These are phyloP conservation scores for Erinaceus europaeus DNA, from an alignment of 2,113 vertebrate species.

Conservation along the genomic window DNA sequence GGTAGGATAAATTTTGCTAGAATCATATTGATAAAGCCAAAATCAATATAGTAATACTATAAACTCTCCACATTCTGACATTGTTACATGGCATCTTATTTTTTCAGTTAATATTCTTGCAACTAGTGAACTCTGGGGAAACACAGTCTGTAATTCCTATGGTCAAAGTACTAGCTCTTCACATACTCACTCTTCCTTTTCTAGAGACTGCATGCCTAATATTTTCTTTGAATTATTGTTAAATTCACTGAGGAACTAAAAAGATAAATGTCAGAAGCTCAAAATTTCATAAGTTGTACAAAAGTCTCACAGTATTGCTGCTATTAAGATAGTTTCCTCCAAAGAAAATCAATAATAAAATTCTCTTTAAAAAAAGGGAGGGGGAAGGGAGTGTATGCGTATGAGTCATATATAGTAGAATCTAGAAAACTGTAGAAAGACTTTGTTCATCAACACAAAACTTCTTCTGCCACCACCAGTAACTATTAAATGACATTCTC, in stretches of 20 bases:
- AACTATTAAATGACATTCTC: conserved; percentile 21
- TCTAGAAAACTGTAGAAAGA: conserved; percentile 17
- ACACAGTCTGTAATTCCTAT: neutral
- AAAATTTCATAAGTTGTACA: neutral
- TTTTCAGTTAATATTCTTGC: neutral
- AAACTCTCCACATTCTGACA: neutral
- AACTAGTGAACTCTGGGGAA: neutral
- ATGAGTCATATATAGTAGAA: neutral
- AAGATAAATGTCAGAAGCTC: neutral
- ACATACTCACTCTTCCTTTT: neutral
- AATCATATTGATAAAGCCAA: neutral
- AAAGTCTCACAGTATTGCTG: neutral
- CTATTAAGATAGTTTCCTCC: neutral
- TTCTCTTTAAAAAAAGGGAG: conserved; percentile 13
- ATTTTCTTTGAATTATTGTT: neutral
- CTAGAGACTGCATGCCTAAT: neutral
- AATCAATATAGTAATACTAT: neutral
- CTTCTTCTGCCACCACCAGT: neutral
- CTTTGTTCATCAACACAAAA: neutral
- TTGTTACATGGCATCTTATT: neutral
- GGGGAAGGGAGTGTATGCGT: neutral
- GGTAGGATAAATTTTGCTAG: neutral
- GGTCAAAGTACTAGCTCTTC: neutral
- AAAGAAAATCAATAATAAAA: neutral
- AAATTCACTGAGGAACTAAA: neutral